Base-by-base conservation (phyloP, 2,797 vertebrate species). In the Delichon dasypus region DNA sequence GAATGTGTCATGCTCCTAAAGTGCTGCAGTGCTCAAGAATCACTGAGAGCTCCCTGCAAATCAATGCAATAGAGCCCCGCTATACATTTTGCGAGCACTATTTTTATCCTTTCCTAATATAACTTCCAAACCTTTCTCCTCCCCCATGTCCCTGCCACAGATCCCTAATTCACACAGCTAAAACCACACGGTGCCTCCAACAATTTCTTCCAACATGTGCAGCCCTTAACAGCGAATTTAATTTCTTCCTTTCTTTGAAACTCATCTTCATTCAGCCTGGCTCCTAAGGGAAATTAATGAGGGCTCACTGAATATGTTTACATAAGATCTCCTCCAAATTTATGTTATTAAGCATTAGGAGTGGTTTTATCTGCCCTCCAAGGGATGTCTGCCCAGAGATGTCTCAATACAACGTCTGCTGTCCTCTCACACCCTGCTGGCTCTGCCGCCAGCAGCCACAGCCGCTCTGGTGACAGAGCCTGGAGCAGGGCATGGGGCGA, bases 91-190 rank as follows among this genome's bases (percentile, higher is more conserved):
- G 70, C 36, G 50, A 79, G 76, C 20, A 26, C 77, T 91, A 79
- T 94, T 94, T 90, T 88, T 88, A 67, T 92, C 83, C 60, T 67
- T 88, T 88, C 88, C 83, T 44, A 93, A 93, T 73, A 64, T 81
- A 96, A 91, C 85, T 90, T 61, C 38, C 60, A 72, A 84, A 80
- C 32, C 50, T 86, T 88, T 47, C 80, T 94, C 77, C 66, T 81
- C 85, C 55, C 47, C 40, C 66, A 57, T 0, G 15, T 50, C 64
- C 76, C 83, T 79, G 55, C 68, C 72, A 85, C 38, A 54, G 47
- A 74, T 81, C 22, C 47, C 58, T 16, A 87, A 94, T 64, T 72
- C 65, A 64, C 38, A 70, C 13, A 38, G 73, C 67, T 93, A 74
- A 90, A 79, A 72, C 10, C 57, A 47, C 25, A 47, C 40, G 79